Percentiles rank a stretch among this genome's conserved stretches.
These are phyloP conservation scores for Phalacrocorax aristotelis DNA, from an alignment of 2,113 vertebrate genomes.

Conservation along the genomic window DNA sequence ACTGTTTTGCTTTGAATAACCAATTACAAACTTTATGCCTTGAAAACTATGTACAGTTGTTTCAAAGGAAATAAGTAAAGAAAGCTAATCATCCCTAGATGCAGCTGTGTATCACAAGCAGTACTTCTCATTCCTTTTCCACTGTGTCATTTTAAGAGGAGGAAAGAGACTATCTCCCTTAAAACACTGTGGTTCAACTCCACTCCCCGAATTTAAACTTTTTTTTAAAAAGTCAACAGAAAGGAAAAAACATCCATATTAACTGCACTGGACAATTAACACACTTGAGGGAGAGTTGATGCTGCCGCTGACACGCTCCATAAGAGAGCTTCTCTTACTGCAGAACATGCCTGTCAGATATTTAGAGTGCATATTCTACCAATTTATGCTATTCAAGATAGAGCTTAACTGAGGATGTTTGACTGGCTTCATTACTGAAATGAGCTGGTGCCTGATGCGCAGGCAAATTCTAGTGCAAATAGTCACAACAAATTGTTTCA, in stretches of 20 bases:
- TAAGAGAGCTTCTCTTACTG: not conserved
- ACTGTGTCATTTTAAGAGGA: not conserved
- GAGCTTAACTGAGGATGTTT: not conserved
- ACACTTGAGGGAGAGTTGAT: not conserved
- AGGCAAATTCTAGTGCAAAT: not conserved
- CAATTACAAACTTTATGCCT: not conserved
- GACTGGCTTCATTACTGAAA: not conserved
- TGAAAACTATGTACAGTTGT: not conserved
- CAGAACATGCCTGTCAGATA: not conserved
- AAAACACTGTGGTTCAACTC: not conserved
- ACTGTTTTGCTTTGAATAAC: not conserved
- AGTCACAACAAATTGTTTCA: not conserved
- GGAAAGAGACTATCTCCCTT: not conserved
- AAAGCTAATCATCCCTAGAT: not conserved
- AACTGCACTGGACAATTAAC: not conserved
- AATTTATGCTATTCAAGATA: not conserved
- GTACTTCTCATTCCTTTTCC: not conserved
- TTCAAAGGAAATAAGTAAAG: not conserved
- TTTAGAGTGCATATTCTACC: not conserved
- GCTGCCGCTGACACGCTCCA: not conserved
- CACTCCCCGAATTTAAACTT: not conserved
- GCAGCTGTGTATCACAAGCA: not conserved
- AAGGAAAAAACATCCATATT: not conserved
- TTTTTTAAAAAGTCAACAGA: not conserved
- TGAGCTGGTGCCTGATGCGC: not conserved